Percentiles rank a stretch among this genome's conserved stretches.
phyloP scores from a whole-genome alignment of 2,888 invertebrate species.

The Erynnis tages region DNA sequence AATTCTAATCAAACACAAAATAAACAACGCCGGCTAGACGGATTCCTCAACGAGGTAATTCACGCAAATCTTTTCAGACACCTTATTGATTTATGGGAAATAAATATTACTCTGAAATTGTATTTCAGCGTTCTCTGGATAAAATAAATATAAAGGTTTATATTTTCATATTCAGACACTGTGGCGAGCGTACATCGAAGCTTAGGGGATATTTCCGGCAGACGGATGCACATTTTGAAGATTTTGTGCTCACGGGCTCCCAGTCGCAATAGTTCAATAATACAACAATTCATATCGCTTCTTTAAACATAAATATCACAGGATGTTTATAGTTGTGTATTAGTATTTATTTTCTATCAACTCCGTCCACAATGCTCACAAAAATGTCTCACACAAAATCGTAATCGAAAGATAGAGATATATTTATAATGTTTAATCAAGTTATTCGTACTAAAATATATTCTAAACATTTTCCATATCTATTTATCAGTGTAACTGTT shows the following conservation, averaged over 20 bases:
- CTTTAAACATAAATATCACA: constrained; percentile 56
- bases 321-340: constrained; percentile 37
- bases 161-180: constrained; percentile 61
- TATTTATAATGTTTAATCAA: too few species aligned
- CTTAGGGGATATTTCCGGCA: constrained; percentile 66
- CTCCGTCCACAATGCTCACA: constrained; percentile 27
- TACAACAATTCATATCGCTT: constrained; percentile 42
- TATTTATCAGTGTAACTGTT: too few species aligned
- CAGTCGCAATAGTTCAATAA: constrained; percentile 62
- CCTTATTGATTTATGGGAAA: constrained; percentile 7
- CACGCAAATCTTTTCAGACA: neutral
- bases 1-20: too few species aligned
- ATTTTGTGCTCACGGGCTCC: constrained; percentile 59
- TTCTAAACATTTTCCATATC: too few species aligned
- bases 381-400: neutral
- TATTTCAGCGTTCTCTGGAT: constrained; percentile 15
- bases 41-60: neutral
- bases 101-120: constrained; percentile 16
- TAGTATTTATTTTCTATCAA: constrained; percentile 7
- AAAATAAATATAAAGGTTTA: constrained; percentile 33
- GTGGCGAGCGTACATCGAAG: constrained; percentile 49
- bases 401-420: too few species aligned
- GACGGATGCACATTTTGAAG: constrained; percentile 72
- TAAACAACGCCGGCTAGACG: neutral
- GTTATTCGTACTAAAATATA: too few species aligned